These are phyloP conservation scores for Agrotis clavis DNA, from an alignment of 2,888 invertebrate genomes.

Conservation along the genomic window DNA sequence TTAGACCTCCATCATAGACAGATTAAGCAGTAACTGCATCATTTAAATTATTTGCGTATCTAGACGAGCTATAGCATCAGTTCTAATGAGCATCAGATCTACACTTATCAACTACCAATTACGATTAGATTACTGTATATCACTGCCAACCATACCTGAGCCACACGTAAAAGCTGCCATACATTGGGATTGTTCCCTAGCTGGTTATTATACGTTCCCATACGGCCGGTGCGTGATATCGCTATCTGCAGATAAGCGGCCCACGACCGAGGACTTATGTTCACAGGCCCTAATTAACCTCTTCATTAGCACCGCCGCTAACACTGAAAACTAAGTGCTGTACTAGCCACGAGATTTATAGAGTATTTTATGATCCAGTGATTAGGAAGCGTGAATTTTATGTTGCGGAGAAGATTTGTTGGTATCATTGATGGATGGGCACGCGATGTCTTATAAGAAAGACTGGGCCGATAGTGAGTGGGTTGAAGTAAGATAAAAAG, in stretches of 20 bases:
- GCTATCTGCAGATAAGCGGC: constrained; percentile 74
- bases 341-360: constrained; percentile 55
- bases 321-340: constrained; percentile 56
- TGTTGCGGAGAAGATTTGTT: constrained; percentile 57
- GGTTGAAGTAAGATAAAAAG: constrained; percentile 6
- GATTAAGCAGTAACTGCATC: neutral
- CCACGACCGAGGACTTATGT: constrained; percentile 72
- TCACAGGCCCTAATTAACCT: constrained; percentile 76
- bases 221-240: constrained; percentile 67
- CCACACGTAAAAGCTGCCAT: constrained; percentile 26
- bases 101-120: neutral
- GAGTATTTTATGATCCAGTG: constrained; percentile 60
- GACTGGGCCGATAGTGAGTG: neutral
- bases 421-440: constrained; percentile 45
- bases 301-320: constrained; percentile 77
- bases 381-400: constrained; percentile 65
- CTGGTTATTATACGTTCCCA: constrained; percentile 57
- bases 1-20: neutral
- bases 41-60: neutral
- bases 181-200: constrained; percentile 48
- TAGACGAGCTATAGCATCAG: neutral
- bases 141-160: neutral
- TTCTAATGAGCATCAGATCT: neutral
- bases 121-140: constrained; percentile 22
- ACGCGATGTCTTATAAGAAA: constrained; percentile 45